A percentile compares a stretch with the other conserved stretches of the same genome.
phyloP scores from a whole-genome alignment of 1,140 invertebrate genomes.

The Protaetia brevitarsis region DNA sequence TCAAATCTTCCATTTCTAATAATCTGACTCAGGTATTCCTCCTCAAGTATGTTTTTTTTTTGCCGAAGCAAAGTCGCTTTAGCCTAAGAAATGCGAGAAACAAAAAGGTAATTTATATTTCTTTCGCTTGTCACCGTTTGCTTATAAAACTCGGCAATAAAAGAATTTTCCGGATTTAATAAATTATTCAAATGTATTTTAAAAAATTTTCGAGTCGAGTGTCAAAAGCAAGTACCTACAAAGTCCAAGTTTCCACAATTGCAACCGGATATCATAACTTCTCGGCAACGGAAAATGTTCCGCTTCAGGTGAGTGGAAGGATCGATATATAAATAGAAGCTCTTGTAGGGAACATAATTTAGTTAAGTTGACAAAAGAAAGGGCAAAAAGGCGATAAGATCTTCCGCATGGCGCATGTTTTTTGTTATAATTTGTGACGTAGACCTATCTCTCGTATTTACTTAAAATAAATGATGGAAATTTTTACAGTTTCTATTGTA shows the following conservation, averaged over 20 bases:
- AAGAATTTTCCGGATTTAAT: background rate
- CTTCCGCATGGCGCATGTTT: background rate
- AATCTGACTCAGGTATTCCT: too few species aligned
- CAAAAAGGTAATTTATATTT: too few species aligned
- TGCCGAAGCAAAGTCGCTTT: too few species aligned
- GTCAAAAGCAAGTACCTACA: background rate
- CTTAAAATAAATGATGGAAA: background rate
- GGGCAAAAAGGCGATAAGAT: background rate
- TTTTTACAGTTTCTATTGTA: background rate
- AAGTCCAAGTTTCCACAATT: background rate
- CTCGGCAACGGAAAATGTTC: background rate
- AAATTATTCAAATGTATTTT: conserved; percentile 10
- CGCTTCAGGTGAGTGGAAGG: background rate
- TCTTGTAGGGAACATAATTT: background rate
- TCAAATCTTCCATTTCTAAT: too few species aligned
- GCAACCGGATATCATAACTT: background rate
- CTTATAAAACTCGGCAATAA: too few species aligned
- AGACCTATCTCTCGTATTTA: background rate
- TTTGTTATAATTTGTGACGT: background rate
- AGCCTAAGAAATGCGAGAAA: too few species aligned
- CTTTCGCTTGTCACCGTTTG: too few species aligned
- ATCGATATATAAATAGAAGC: background rate
- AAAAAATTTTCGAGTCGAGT: background rate
- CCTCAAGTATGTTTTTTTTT: too few species aligned
- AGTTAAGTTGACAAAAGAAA: background rate